These are phyloP conservation scores for Camponotus pennsylvanicus DNA, from an alignment of 1,140 invertebrate species.

Conservation along the genomic window DNA sequence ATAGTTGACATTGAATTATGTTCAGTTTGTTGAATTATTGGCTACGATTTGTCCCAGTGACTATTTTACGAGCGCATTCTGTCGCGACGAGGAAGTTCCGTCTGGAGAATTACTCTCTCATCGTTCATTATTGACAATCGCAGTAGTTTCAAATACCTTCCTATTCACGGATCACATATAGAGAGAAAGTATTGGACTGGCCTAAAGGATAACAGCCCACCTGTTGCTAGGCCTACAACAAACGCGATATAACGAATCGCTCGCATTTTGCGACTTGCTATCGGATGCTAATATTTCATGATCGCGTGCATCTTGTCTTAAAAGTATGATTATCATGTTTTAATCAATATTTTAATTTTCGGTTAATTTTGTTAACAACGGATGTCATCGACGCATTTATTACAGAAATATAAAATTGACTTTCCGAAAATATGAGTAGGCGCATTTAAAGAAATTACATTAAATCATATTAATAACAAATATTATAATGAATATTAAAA, in stretches of 20 bases:
- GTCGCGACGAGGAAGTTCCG: not conserved
- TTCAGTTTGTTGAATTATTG: not conserved
- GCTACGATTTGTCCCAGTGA: not conserved
- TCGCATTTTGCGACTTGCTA: slow-evolving; percentile 51
- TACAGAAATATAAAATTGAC: too few relatives aligned
- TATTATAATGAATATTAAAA: not conserved
- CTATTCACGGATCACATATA: slow-evolving; percentile 17
- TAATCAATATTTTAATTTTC: not conserved
- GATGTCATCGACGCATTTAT: too few relatives aligned
- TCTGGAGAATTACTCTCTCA: not conserved
- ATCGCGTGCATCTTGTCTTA: not conserved
- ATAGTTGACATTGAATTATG: slow-evolving; percentile 2
- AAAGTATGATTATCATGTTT: too few relatives aligned
- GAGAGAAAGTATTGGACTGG: slow-evolving; percentile 37
- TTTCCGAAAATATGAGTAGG: too few relatives aligned
- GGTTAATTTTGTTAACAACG: too few relatives aligned
- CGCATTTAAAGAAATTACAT: too few relatives aligned
- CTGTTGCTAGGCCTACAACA: slow-evolving; percentile 77
- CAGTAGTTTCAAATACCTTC: slow-evolving; percentile 10
- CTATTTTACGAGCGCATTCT: not conserved
- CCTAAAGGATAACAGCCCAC: slow-evolving; percentile 74
- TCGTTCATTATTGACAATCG: slow-evolving; percentile 8
- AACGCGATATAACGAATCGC: slow-evolving; percentile 10
- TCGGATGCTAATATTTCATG: slow-evolving; percentile 1
- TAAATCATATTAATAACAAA: not conserved